Base-by-base conservation (phyloP, 2,113 vertebrate genomes). In the Leptobrachium leishanense region DNA sequence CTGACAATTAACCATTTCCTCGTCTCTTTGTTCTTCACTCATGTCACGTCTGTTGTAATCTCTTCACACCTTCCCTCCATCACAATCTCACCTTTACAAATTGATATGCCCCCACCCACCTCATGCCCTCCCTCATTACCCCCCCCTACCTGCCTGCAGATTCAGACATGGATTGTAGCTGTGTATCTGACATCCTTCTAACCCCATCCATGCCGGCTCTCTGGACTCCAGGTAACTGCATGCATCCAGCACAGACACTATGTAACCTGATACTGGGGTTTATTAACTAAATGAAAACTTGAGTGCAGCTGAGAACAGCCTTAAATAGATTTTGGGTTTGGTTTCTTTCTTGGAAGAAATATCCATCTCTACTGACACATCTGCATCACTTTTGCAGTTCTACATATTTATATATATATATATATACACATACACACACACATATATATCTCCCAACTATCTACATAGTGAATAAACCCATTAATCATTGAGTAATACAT, bases 171-270 rank as follows among this genome's bases (percentile, higher is more conserved):
- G 96, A 96, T 89, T 96, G 95, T 90, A 96, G 94, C 91, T 97
- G 96, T 84, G 95, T 96, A 85, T 96, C 95, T 85, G 95, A 97
- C 84, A 90, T 97, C 83, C 92, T 97, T 83, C 93, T 97, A 85
- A 89, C 91, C 74, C 94, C 96, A 43, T 95, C 96, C 7, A 91
- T 97, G 86, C 96, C 96, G 13, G 90, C 96, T 46, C 95, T 97
- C 84, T 97, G 96, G 96, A 96, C 96, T 79, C 96, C 96, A 86
- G 96, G 96, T 96, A 85, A 91, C 90, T 85, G 53, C 43, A 72
- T 6, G 20, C 6, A 65, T 64, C 13, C 50, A 13, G 12, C 11
- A 13, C 1, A 41, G 20, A 41, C 13, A 31, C 20, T 31, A 31
- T 31, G 20, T 31, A 31, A 31, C 20, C 20, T 31, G 20, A 31